Evolutionary conservation across 2,888 invertebrate genomes (phyloP), one percentile per base, ranked within the genome.

Genomic region (Leucoptera coffeella): DNA sequence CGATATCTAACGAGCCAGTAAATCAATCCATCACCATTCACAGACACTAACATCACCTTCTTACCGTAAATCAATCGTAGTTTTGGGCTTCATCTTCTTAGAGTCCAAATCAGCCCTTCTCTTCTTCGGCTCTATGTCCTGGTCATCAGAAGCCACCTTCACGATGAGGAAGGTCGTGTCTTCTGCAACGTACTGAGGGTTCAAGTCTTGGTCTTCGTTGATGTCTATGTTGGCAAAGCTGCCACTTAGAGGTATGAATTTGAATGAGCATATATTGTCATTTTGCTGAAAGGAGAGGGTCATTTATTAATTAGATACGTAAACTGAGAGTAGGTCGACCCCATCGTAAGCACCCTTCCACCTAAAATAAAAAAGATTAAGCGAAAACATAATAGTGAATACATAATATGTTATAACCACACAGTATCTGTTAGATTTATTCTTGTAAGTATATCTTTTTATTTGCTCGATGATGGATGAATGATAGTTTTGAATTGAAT

Each of bases 151-250:
- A 25, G 59, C 54, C 5, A 62, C 41, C 34, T 55, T 61, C 9
- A 69, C 47, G 2, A 69, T 47, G 6, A 71, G 34, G 30, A 56
- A 69, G 2, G 56, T 52, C 0, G 56, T 64, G 25, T 62, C 55
- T 22, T 50, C 47, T 2, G 43, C 33, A 27, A 51, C 59, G 0
- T 45, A 39, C 4, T 55, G 44, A 4, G 45, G 53, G 1, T 43
- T 52, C 3, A 62, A 32, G 0, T 56, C 56, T 15, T 59, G 50
- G 0, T 56, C 56, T 15, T 59, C 50, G 11, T 44, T 38, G 2
- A 35, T 32, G 2, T 34, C 12, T 12, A 11, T 13, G 7, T 14
- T 14, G 4, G 12, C 8, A 13, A 6, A 8, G 21, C 27, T 11
- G 6, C 32, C 38, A 12, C 44, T 41, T 2, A 43, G 32, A 2